Conservation (phyloP, 2,888 invertebrate genomes). For the Caenorhabditis panamensis region DNA sequence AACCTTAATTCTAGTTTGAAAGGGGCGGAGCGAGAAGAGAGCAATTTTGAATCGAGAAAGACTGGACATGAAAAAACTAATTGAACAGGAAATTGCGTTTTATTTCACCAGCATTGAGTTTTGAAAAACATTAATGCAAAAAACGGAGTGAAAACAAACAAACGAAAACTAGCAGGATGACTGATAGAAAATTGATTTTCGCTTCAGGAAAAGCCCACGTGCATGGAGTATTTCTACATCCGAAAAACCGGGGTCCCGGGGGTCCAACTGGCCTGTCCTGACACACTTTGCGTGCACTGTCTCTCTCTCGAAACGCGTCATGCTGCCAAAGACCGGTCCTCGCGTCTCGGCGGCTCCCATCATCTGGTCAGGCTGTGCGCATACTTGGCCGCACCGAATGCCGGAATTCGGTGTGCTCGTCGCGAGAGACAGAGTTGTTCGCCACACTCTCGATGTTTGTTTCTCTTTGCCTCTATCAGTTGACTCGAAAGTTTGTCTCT, state of each 20-base stretch:
- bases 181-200: background rate
- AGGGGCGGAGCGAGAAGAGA: no score
- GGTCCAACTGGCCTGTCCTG: conserved; percentile 10
- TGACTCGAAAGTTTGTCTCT: conserved; percentile 47
- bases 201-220: background rate
- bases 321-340: conserved; percentile 47
- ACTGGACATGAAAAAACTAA: no score
- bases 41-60: no score
- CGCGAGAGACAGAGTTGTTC: conserved; percentile 5
- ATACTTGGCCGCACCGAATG: conserved; percentile 21
- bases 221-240: background rate
- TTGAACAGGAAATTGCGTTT: no score
- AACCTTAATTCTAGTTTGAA: no score
- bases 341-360: conserved; percentile 41
- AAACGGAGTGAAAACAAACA: background rate
- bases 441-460: conserved; percentile 35
- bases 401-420: conserved; percentile 47
- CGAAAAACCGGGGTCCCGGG: no score
- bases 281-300: conserved; percentile 24
- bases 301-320: conserved; percentile 50
- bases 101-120: no score
- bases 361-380: conserved; percentile 43
- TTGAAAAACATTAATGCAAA: no score
- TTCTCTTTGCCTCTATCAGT: conserved; percentile 50
- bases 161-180: background rate